Percentiles rank a stretch among this genome's conserved stretches.
Evolutionary conservation across 2,113 vertebrate species (phyloP).

Genomic region (Merops nubicus): DNA sequence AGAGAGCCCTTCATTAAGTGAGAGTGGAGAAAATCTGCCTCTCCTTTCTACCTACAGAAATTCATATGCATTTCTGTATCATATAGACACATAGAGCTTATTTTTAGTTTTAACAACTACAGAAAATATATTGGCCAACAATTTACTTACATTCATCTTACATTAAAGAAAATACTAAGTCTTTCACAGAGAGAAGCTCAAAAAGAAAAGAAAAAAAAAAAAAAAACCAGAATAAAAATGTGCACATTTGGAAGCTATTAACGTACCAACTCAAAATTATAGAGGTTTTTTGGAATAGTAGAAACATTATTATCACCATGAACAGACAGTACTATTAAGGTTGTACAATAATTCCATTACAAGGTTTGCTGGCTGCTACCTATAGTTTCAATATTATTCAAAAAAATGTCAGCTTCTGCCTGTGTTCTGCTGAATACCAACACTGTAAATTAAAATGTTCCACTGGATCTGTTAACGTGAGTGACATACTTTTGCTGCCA

Average conservation of each 20-base stretch:
- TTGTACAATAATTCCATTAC: neutral
- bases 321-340: neutral
- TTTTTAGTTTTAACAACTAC: neutral
- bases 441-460: neutral
- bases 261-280: neutral
- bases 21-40: accelerated
- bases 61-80: neutral
- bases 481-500: accelerated
- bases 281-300: neutral
- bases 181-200: neutral
- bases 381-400: neutral
- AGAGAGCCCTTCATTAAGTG: neutral
- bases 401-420: accelerated
- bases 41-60: neutral
- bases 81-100: neutral
- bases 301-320: neutral
- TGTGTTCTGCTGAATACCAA: too few species aligned
- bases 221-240: too few species aligned
- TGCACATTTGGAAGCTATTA: neutral
- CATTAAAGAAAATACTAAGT: neutral
- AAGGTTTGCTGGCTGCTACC: neutral
- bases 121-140: neutral
- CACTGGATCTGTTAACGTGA: neutral
- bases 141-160: neutral
- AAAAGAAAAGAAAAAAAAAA: neutral